Percentiles rank a stretch among this genome's conserved stretches.
phyloP scores from a whole-genome alignment of 1,140 invertebrate genomes.

The Agrypnia vestita region DNA sequence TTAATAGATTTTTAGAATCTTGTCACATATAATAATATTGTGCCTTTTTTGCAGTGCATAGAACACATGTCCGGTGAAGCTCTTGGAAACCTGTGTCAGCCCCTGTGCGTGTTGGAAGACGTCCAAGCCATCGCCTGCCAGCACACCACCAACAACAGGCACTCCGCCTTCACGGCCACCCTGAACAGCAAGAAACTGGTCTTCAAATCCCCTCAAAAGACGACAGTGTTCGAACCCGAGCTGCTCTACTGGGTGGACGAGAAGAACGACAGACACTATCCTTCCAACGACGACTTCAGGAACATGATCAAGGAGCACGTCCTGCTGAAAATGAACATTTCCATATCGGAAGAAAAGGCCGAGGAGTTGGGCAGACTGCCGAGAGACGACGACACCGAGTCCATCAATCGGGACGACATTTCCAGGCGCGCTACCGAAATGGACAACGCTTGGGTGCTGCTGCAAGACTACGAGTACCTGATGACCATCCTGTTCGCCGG shows the following conservation, averaged over 20 bases:
- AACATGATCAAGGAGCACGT: conserved; percentile 72
- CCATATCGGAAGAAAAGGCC: conserved; percentile 68
- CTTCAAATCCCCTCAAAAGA: conserved; percentile 72
- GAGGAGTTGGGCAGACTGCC: conserved; percentile 69
- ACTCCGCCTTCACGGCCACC: conserved; percentile 74
- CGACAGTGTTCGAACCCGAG: conserved; percentile 63
- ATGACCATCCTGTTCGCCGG: conserved; percentile 75
- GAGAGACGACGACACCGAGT: conserved; percentile 63
- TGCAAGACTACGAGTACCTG: conserved; percentile 80
- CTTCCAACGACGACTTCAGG: conserved; percentile 73
- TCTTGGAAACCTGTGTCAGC: conserved; percentile 74
- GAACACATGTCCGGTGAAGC: conserved; percentile 70
- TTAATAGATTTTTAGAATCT: not conserved
- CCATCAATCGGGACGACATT: conserved; percentile 8
- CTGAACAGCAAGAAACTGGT: conserved; percentile 73
- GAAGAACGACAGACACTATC: conserved; percentile 70
- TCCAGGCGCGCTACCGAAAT: conserved; percentile 68
- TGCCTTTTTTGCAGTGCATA: conserved; percentile 71
- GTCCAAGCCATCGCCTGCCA: conserved; percentile 75
- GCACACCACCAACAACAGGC: conserved; percentile 74
- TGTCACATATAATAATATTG: not conserved
- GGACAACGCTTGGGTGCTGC: conserved; percentile 76
- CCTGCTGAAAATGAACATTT: conserved; percentile 73
- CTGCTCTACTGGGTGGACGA: conserved; percentile 73
- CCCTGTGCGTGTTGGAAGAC: conserved; percentile 72